A percentile compares a stretch with the other conserved stretches of the same genome.
These are phyloP conservation scores for Corvus cornix DNA, from an alignment of 2,113 vertebrate species.

Conservation along the genomic window DNA sequence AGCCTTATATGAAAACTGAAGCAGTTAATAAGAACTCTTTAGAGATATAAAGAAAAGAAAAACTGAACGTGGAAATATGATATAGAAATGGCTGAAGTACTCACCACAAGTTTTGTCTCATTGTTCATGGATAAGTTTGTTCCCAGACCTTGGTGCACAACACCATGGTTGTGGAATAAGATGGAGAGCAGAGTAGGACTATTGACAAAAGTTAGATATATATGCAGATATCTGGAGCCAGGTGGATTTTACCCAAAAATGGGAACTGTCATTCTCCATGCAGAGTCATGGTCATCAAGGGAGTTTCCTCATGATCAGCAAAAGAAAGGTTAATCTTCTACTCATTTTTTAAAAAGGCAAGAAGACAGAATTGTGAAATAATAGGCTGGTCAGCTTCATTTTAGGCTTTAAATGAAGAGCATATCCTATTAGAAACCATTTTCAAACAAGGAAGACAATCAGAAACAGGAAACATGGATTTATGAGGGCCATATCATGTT, in stretches of 20 bases:
- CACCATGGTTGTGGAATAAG: background rate
- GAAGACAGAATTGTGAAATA: background rate
- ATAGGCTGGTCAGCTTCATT: background rate
- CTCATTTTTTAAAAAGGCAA: background rate
- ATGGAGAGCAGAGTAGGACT: background rate
- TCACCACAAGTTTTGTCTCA: background rate
- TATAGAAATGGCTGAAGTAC: background rate
- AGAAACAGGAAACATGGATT: background rate
- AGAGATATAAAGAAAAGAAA: background rate
- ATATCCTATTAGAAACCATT: background rate
- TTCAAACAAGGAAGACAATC: background rate
- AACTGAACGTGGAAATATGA: rapidly evolving
- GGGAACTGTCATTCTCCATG: background rate
- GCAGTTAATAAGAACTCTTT: background rate
- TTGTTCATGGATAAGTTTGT: background rate
- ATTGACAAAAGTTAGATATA: rapidly evolving
- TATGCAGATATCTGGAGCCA: background rate
- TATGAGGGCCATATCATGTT: background rate
- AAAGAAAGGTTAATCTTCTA: background rate
- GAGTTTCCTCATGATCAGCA: background rate
- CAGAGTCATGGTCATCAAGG: background rate
- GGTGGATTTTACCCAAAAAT: background rate
- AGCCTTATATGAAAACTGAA: background rate
- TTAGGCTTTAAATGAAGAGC: background rate
- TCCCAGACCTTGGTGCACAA: background rate